Conservation (phyloP, 2,888 invertebrate genomes). For the Yponomeuta evonymella region DNA sequence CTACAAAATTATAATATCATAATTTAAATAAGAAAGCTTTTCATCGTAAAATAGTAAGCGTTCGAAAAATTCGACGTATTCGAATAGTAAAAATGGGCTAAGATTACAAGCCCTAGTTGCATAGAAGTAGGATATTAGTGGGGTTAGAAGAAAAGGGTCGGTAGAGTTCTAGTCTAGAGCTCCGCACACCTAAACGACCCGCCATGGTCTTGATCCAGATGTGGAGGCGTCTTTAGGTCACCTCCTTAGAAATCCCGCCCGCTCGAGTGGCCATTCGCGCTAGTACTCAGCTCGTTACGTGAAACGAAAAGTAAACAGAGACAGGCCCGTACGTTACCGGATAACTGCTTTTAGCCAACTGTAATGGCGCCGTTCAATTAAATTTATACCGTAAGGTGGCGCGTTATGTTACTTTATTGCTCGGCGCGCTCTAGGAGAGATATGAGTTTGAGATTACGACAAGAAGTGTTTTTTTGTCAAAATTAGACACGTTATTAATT, state of each 20-base stretch:
- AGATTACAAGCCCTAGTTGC: too few species aligned
- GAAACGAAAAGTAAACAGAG: conserved; percentile 12
- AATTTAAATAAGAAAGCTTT: too few species aligned
- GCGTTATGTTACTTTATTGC: not conserved
- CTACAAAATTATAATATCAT: too few species aligned
- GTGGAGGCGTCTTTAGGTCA: not conserved
- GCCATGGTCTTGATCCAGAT: not conserved
- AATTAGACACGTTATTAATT: too few species aligned
- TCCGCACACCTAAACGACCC: too few species aligned
- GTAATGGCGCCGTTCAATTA: conserved; percentile 5
- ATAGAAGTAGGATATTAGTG: too few species aligned
- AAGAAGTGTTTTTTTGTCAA: too few species aligned
- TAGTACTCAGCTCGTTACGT: conserved; percentile 6
- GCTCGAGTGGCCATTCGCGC: not conserved
- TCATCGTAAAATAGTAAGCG: too few species aligned
- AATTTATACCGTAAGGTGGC: not conserved
- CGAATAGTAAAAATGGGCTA: too few species aligned
- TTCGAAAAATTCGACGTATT: too few species aligned
- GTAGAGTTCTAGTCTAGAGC: too few species aligned
- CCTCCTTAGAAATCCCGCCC: not conserved
- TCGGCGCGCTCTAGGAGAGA: not conserved
- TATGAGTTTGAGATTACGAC: not conserved
- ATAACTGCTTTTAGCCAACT: conserved; percentile 14
- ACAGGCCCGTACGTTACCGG: not conserved
- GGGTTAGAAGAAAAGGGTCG: too few species aligned